Evolutionary conservation across 1,140 invertebrate species (phyloP).

Genomic region (Drosophila dunni): DNA sequence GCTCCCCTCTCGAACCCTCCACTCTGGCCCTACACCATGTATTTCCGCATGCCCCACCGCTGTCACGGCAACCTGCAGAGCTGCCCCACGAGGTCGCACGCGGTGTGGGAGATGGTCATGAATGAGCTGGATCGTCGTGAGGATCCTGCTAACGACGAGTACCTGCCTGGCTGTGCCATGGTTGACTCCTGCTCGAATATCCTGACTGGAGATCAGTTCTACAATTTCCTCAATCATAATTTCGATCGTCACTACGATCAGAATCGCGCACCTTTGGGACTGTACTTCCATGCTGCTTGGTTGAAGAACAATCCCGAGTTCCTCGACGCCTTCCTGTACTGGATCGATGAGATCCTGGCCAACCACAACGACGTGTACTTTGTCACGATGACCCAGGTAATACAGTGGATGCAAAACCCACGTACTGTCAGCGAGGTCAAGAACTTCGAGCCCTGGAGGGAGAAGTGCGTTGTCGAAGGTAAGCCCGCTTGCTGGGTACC

Average conservation of each 20-base stretch:
- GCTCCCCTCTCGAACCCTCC: slow-evolving; percentile 96
- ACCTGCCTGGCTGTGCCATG: slow-evolving; percentile 97
- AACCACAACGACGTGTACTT: slow-evolving; percentile 97
- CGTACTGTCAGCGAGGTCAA: slow-evolving; percentile 93
- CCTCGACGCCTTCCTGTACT: slow-evolving; percentile 96
- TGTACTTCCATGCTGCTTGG: slow-evolving; percentile 98
- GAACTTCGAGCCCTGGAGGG: slow-evolving; percentile 97
- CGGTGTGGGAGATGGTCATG: slow-evolving; percentile 99
- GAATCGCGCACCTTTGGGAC: slow-evolving; percentile 95
- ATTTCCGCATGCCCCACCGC: slow-evolving; percentile 97
- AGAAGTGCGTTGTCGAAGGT: slow-evolving; percentile 94
- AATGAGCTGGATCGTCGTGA: slow-evolving; percentile 97
- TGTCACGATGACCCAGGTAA: slow-evolving; percentile 98
- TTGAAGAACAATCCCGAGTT: slow-evolving; percentile 97
- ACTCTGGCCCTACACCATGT: slow-evolving; percentile 98
- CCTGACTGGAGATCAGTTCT: slow-evolving; percentile 96
- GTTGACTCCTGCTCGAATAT: slow-evolving; percentile 98
- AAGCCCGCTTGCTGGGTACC: slow-evolving; percentile 93
- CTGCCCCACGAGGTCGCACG: slow-evolving; percentile 95
- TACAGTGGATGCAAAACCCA: slow-evolving; percentile 98
- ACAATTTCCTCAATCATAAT: slow-evolving; percentile 98
- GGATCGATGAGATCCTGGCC: slow-evolving; percentile 95
- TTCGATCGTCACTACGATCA: slow-evolving; percentile 97
- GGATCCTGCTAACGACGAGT: slow-evolving; percentile 95
- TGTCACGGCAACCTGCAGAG: slow-evolving; percentile 97